Base-by-base conservation (phyloP, 2,888 invertebrate genomes). In the Yponomeuta malinellus region DNA sequence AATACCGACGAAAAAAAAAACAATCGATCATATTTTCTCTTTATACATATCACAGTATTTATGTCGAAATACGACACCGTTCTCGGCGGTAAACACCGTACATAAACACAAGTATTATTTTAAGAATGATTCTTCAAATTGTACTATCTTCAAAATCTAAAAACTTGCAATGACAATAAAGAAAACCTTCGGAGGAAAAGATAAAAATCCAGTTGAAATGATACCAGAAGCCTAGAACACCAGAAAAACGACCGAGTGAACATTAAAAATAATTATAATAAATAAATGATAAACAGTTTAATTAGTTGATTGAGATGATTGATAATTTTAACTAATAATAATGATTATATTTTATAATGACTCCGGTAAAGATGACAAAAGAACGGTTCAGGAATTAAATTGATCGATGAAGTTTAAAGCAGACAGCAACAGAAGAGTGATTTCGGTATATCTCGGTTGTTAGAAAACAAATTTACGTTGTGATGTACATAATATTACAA, bases 391-490 rank as follows among this genome's bases (percentile, higher is more conserved):
- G 52, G 15, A 59, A 59, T 59, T 59, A 59, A 59, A 59, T 68
- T 59, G 52, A 15, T 59, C 52, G 12, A 15, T 59, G 15, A 15
- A 12, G 12, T 15, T 48, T 2, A 31, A 37, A 33, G 63, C 64
- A 78, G 75, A 78, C 76, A 76, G 83, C 15, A 78, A 81, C 81
- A 83, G 89, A 88, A 83, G 89, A 88, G 89, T 85, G 86, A 89
- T 78, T 74, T 78, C 76, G 82, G 82, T 87, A 84, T 84, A 83
- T 86, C 87, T 91, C 83, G 90, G 90, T 91, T 91, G 90, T 90
- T 90, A 86, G 43, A 69, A 86, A 69, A 86, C 84, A 88, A 88
- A 87, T 89, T 91, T 90, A 90, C 82, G 90, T 91, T 90, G 91
- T 91, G 90, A 91, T 89, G 89, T 91, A 89, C 87, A 90, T 90